Evolutionary conservation across 2,888 invertebrate species (phyloP).

Genomic region (Clusia tigrina): DNA sequence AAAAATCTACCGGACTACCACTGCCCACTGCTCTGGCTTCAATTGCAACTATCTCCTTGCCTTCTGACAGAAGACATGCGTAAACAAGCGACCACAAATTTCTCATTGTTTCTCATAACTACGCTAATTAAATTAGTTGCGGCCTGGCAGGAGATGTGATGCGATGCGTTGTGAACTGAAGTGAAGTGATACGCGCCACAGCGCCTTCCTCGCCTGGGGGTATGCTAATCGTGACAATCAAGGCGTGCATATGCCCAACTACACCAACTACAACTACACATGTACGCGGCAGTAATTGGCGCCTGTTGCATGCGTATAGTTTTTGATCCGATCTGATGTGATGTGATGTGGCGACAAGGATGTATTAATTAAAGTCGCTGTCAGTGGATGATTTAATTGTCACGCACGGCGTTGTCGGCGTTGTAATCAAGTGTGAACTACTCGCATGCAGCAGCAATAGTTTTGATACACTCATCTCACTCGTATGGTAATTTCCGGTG

Average conservation of each 20-base stretch:
- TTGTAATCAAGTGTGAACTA: no score
- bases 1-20: no score
- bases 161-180: neutral
- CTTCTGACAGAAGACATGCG: no score
- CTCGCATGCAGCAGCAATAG: no score
- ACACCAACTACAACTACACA: neutral
- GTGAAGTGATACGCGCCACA: neutral
- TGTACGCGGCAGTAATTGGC: neutral
- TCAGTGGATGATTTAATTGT: slow-evolving; percentile 15
- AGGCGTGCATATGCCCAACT: neutral
- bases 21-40: no score
- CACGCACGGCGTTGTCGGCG: no score
- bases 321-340: no score
- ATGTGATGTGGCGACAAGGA: neutral
- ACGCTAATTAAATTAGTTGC: slow-evolving; percentile 20
- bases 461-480: no score
- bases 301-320: slow-evolving; percentile 3
- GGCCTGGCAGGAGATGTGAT: neutral
- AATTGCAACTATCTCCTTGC: no score
- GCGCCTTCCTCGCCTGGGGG: neutral
- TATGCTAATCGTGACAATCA: neutral
- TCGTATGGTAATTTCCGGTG: neutral
- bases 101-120: slow-evolving; percentile 23
- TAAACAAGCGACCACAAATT: neutral
- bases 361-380: slow-evolving; percentile 11